Conservation (phyloP, 2,888 invertebrate species). For the Octodonta nipae region DNA sequence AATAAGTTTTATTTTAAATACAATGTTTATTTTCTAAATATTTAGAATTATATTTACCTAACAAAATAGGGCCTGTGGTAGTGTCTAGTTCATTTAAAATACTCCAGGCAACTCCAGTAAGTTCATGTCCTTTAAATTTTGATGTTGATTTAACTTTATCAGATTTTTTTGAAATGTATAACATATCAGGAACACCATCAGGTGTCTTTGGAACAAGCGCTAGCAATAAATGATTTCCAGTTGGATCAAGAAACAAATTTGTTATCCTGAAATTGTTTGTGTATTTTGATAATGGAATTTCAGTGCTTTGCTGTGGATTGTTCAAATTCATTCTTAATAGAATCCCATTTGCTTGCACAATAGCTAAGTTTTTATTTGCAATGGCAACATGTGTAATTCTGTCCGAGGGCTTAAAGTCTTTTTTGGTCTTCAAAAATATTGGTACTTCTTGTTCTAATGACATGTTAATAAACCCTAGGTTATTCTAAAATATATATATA, state of each 20-base stretch:
- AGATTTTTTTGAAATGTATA: constrained; percentile 66
- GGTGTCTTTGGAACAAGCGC: constrained; percentile 48
- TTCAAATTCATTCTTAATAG: constrained; percentile 70
- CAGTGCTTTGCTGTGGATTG: constrained; percentile 63
- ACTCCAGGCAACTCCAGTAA: constrained; percentile 88
- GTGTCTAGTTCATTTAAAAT: constrained; percentile 52
- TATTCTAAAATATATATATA: constrained; percentile 32
- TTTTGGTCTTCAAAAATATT: constrained; percentile 75
- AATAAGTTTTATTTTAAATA: too few relatives aligned
- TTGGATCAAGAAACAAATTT: constrained; percentile 69
- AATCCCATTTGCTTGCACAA: constrained; percentile 71
- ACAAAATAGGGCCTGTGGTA: constrained; percentile 69
- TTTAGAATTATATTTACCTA: constrained; percentile 38
- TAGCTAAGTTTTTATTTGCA: constrained; percentile 67
- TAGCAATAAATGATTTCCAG: constrained; percentile 73
- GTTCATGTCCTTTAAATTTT: constrained; percentile 63
- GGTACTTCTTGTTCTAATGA: constrained; percentile 60
- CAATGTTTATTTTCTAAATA: too few relatives aligned
- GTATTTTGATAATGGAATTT: constrained; percentile 58
- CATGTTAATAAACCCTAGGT: constrained; percentile 44
- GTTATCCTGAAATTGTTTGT: constrained; percentile 47
- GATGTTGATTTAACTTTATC: constrained; percentile 54
- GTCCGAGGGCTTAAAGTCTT: constrained; percentile 66
- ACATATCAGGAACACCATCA: constrained; percentile 54
- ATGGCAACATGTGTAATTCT: constrained; percentile 69